Base-by-base conservation (phyloP, 2,888 invertebrate species). In the Drosophila parthenogenetica region DNA sequence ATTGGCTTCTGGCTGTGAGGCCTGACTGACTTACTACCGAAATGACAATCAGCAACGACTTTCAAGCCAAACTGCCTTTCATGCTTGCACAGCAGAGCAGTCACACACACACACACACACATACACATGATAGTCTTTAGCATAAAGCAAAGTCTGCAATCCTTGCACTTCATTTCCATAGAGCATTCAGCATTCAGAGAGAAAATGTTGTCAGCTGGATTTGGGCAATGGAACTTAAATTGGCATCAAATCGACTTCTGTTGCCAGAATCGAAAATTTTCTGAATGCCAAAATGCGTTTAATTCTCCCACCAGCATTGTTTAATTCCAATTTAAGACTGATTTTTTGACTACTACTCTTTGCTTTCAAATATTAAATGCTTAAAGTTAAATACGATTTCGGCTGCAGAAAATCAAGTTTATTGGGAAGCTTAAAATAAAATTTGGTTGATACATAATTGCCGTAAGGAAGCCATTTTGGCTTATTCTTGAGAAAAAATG, bases 81-180 rank as follows among this genome's bases (percentile, higher is more conserved):
- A 32, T 19, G 59, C 60, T 32, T 49, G 54, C 16, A 45, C 25
- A 46, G 13, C 13, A n/a, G 5, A 42, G 1, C 39, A 42, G 40
- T 63, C 32, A 32, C 29, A 40, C 29, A 32, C 14, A 37, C 14
- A 46, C 37, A 25, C 49, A 51, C 5, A 19, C 35, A 45, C 7
- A 49, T 14, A 32, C 22, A 54, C n/a, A 19, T 32, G 19, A 3
- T 45, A 29, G 60, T 77, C 59, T 57, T 72, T 57, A 54, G 68
- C 53, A 73, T 50, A 73, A 54, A 59, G 45, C 29, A 62, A 50
- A 55, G 49, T 53, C 62, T 72, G 68, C 61, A 51, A 75, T 63
- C 63, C 77, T 73, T 77, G 75, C 78, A 77, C 73, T 73, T 73
- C 78, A 75, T 77, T 77, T 78, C 69, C 75, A 75, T 77, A 77